These are phyloP conservation scores for Ammospiza maritima DNA, from an alignment of 2,797 vertebrate genomes.

Conservation along the genomic window DNA sequence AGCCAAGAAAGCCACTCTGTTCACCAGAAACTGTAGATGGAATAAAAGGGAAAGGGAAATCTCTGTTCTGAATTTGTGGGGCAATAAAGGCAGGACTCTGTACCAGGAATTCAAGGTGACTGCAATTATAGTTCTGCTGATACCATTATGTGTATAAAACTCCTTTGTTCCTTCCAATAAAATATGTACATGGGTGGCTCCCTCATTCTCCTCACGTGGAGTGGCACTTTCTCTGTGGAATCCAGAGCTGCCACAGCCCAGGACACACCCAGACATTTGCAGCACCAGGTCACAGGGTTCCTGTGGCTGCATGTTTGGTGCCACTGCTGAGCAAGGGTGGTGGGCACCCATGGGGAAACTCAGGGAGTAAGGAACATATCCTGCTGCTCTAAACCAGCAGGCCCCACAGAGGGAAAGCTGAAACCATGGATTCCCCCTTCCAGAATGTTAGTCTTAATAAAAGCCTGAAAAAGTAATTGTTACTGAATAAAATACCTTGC, in stretches of 20 bases:
- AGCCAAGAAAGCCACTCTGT: not conserved
- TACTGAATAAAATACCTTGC: not conserved
- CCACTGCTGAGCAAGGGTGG: not conserved
- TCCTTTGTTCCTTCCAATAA: not conserved
- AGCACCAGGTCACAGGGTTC: not conserved
- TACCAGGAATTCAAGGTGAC: not conserved
- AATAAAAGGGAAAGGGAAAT: not conserved
- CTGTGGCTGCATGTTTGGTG: rapidly evolving
- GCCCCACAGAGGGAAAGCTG: not conserved
- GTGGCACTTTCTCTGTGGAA: not conserved
- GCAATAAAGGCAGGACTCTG: slow-evolving; percentile 58
- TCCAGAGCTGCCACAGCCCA: not conserved
- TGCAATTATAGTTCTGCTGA: not conserved
- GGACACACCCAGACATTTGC: not conserved
- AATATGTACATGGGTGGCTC: rapidly evolving
- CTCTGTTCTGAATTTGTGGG: not conserved
- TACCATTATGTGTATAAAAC: not conserved
- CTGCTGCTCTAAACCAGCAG: not conserved
- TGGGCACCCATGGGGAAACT: not conserved
- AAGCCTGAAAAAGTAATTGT: not conserved
- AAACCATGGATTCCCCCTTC: not conserved
- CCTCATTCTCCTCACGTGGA: not conserved
- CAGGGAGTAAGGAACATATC: not conserved
- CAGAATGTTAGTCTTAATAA: not conserved
- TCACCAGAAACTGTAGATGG: rapidly evolving